These are phyloP conservation scores for Scomber japonicus DNA, from an alignment of 2,113 vertebrate species.

Conservation along the genomic window DNA sequence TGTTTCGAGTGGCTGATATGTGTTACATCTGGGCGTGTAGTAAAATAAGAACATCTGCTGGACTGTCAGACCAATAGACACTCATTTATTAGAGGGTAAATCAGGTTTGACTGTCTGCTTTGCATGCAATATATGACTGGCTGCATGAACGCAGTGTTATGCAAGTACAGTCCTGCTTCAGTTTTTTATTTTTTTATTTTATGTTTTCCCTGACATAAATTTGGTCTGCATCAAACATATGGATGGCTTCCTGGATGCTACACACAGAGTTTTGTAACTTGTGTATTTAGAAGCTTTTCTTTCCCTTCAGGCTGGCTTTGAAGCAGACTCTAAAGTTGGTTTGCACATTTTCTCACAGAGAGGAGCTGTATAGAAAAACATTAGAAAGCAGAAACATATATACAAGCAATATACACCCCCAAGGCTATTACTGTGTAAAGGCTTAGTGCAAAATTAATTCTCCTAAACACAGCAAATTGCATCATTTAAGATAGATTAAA, in stretches of 20 bases:
- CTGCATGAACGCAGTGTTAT: background rate
- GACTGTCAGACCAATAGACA: slow-evolving; percentile 31
- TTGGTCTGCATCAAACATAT: background rate
- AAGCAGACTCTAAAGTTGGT: slow-evolving; percentile 21
- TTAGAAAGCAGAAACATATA: slow-evolving; percentile 16
- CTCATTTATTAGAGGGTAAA: slow-evolving; percentile 18
- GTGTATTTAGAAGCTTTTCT: slow-evolving; percentile 17
- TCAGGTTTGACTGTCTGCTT: slow-evolving; percentile 9
- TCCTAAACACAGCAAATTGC: slow-evolving; percentile 70
- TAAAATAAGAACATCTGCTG: slow-evolving; percentile 64
- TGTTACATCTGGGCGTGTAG: slow-evolving; percentile 53
- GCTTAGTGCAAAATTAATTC: slow-evolving; percentile 48
- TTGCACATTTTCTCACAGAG: slow-evolving; percentile 12
- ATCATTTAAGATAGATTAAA: slow-evolving; percentile 49
- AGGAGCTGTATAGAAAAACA: slow-evolving; percentile 17
- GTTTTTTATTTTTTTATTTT: background rate
- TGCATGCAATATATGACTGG: background rate
- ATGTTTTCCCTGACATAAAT: background rate
- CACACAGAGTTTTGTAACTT: background rate
- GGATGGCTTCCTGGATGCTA: background rate
- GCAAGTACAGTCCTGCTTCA: background rate
- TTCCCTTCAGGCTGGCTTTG: slow-evolving; percentile 2
- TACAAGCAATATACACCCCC: slow-evolving; percentile 36
- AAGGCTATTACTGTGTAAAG: slow-evolving; percentile 20
- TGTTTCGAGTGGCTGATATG: slow-evolving; percentile 50